Evolutionary conservation across 1,140 invertebrate species (phyloP).

Genomic region (Drosophila lacertosa): DNA sequence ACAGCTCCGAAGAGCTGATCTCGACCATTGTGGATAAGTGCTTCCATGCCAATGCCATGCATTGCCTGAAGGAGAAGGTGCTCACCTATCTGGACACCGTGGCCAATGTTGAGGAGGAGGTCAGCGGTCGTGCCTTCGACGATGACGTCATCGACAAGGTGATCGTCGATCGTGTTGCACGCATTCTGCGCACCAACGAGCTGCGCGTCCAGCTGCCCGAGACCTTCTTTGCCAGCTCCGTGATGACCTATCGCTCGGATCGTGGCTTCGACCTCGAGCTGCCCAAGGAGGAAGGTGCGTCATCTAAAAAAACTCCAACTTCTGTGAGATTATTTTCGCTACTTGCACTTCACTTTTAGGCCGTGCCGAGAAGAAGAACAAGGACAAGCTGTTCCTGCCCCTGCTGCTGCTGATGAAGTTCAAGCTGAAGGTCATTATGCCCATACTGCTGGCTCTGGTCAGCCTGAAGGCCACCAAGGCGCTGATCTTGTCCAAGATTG

Average conservation of each 20-base stretch:
- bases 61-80: slow-evolving; percentile 90
- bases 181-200: slow-evolving; percentile 89
- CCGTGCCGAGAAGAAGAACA: slow-evolving; percentile 85
- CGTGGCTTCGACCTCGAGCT: slow-evolving; percentile 87
- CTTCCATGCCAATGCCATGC: slow-evolving; percentile 87
- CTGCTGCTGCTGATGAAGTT: slow-evolving; percentile 91
- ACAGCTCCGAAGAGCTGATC: slow-evolving; percentile 88
- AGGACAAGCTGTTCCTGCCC: slow-evolving; percentile 92
- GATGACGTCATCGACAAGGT: slow-evolving; percentile 89
- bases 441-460: slow-evolving; percentile 90
- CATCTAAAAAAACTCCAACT: no score
- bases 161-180: slow-evolving; percentile 88
- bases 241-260: slow-evolving; percentile 88
- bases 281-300: slow-evolving; percentile 85
- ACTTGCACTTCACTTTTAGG: no score
- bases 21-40: slow-evolving; percentile 89
- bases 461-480: slow-evolving; percentile 93
- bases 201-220: slow-evolving; percentile 89
- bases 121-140: slow-evolving; percentile 85
- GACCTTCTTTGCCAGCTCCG: slow-evolving; percentile 88
- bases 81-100: slow-evolving; percentile 89
- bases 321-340: no score
- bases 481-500: slow-evolving; percentile 91
- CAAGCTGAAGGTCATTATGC: slow-evolving; percentile 93
- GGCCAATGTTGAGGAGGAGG: slow-evolving; percentile 87